Evolutionary conservation across 2,797 vertebrate species (phyloP).

Genomic region (Muraenolepis orangiensis): DNA sequence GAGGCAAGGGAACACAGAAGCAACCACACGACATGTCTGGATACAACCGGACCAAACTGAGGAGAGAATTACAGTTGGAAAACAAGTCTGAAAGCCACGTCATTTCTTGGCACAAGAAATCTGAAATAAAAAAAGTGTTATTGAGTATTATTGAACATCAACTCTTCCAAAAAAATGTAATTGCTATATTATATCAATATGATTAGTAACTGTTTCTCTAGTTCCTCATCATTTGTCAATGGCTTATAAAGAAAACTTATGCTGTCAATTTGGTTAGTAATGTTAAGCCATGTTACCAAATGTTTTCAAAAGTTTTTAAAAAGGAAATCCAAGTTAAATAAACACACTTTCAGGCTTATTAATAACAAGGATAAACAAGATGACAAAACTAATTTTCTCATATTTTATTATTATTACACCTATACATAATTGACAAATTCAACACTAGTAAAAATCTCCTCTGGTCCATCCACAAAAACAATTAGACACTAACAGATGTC

Average conservation of each 20-base stretch:
- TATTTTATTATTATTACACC: too few relatives aligned
- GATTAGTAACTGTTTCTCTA: not conserved
- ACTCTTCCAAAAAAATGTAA: not conserved
- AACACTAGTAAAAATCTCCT: not conserved
- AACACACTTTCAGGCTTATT: slow-evolving; percentile 63
- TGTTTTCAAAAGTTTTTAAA: too few relatives aligned
- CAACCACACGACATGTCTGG: slow-evolving; percentile 24
- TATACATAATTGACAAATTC: too few relatives aligned
- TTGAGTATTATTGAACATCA: not conserved
- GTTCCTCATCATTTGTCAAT: too few relatives aligned
- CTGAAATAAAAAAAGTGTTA: not conserved
- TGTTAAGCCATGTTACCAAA: too few relatives aligned
- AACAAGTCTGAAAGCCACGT: slow-evolving; percentile 49
- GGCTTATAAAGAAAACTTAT: too few relatives aligned
- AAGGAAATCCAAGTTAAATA: too few relatives aligned
- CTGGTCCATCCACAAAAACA: not conserved
- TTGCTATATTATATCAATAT: not conserved
- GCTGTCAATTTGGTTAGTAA: too few relatives aligned
- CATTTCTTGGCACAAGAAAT: not conserved
- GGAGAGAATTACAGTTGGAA: slow-evolving; percentile 25
- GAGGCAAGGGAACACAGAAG: not conserved
- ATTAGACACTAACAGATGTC: not conserved
- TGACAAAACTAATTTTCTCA: slow-evolving; percentile 28
- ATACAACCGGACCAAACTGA: slow-evolving; percentile 3
- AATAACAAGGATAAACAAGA: slow-evolving; percentile 51